Evolutionary conservation across 2,797 vertebrate species (phyloP).

Genomic region (Hoplostethus atlanticus): DNA sequence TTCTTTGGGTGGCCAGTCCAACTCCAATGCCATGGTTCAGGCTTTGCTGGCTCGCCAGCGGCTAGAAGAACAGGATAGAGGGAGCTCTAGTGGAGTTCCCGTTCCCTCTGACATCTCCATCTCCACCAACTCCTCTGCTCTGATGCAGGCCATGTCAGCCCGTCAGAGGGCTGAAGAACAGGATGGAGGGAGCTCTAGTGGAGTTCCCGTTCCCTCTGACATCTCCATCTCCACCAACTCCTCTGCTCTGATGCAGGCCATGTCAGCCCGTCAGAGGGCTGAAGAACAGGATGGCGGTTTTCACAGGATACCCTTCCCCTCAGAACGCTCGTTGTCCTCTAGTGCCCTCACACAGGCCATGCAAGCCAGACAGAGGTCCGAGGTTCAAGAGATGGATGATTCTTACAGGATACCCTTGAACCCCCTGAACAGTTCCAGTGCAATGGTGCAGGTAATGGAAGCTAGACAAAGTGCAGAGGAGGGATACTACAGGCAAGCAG

Average conservation of each 20-base stretch:
- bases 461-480: slow-evolving; percentile 56
- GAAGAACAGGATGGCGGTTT: slow-evolving; percentile 20
- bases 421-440: slow-evolving; percentile 15
- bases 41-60: slow-evolving; percentile 64
- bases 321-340: slow-evolving; percentile 3
- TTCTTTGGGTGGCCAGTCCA: slow-evolving; percentile 46
- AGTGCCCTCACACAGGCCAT: slow-evolving; percentile 19
- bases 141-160: slow-evolving; percentile 60
- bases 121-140: slow-evolving; percentile 31
- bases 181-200: not conserved
- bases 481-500: not conserved
- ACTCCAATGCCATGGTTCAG: slow-evolving; percentile 70
- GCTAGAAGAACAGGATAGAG: slow-evolving; percentile 54
- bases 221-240: slow-evolving; percentile 42
- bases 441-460: slow-evolving; percentile 42
- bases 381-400: slow-evolving; percentile 22
- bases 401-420: slow-evolving; percentile 22
- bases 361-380: slow-evolving; percentile 43
- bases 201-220: slow-evolving; percentile 57
- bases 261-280: slow-evolving; percentile 56
- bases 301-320: not conserved
- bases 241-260: slow-evolving; percentile 53
- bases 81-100: slow-evolving; percentile 18
- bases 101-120: slow-evolving; percentile 57
- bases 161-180: slow-evolving; percentile 45